These are phyloP conservation scores for Corythaixoides concolor DNA, from an alignment of 2,113 vertebrate species.

Conservation along the genomic window DNA sequence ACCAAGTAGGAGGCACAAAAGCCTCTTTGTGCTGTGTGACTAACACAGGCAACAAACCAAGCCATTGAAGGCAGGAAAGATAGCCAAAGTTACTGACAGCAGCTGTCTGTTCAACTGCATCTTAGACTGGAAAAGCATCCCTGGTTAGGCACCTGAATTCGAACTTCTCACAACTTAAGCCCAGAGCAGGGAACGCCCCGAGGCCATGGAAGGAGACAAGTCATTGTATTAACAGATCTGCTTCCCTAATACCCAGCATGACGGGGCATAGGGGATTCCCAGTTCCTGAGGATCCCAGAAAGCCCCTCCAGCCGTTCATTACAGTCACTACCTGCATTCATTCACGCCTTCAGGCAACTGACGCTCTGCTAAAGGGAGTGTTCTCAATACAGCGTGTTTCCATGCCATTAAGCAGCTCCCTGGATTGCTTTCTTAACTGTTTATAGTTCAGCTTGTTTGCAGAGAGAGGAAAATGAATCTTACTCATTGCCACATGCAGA, in stretches of 20 bases:
- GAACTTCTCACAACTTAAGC: neutral
- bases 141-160: neutral
- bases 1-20: slow-evolving; percentile 28
- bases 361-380: neutral
- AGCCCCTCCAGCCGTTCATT: neutral
- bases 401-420: neutral
- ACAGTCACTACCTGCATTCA: neutral
- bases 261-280: neutral
- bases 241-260: neutral
- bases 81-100: neutral
- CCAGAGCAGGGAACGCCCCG: neutral
- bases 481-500: neutral
- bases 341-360: neutral
- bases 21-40: neutral
- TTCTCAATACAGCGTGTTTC: neutral
- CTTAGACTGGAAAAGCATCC: neutral
- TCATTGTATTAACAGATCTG: neutral
- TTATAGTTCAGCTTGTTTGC: neutral
- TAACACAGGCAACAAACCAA: neutral
- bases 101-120: neutral
- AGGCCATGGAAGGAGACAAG: neutral
- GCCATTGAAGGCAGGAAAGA: neutral
- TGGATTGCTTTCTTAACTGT: neutral
- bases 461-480: neutral
- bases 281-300: neutral